phyloP scores from a whole-genome alignment of 2,113 vertebrate species.

The Tylochromis polylepis region DNA sequence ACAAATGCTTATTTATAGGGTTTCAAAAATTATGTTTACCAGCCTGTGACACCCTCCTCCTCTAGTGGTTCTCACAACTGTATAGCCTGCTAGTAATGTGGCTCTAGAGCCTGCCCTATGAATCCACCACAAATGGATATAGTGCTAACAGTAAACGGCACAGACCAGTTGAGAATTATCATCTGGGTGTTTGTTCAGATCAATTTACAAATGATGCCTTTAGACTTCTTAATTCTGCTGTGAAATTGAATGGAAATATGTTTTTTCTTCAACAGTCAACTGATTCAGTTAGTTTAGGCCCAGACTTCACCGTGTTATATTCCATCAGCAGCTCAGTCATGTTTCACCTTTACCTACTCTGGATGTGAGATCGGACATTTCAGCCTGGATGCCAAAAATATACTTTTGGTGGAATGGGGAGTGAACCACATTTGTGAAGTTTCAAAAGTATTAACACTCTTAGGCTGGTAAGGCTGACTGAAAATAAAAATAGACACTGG shows the following conservation, averaged over 20 bases:
- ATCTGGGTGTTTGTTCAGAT: neutral
- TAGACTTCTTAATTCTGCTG: neutral
- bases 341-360: neutral
- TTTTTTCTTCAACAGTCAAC: neutral
- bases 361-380: neutral
- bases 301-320: neutral
- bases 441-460: neutral
- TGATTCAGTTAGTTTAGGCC: neutral
- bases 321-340: neutral
- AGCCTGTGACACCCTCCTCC: neutral
- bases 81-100: neutral
- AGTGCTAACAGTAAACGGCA: neutral
- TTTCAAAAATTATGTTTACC: neutral
- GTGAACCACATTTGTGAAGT: neutral
- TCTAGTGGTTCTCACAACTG: neutral
- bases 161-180: neutral
- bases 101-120: neutral
- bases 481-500: neutral
- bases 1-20: neutral
- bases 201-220: neutral
- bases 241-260: neutral
- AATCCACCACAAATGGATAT: neutral
- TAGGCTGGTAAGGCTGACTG: neutral
- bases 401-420: neutral
- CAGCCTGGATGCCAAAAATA: neutral